phyloP scores from a whole-genome alignment of 2,113 vertebrate genomes.

The Chionomys nivalis region DNA sequence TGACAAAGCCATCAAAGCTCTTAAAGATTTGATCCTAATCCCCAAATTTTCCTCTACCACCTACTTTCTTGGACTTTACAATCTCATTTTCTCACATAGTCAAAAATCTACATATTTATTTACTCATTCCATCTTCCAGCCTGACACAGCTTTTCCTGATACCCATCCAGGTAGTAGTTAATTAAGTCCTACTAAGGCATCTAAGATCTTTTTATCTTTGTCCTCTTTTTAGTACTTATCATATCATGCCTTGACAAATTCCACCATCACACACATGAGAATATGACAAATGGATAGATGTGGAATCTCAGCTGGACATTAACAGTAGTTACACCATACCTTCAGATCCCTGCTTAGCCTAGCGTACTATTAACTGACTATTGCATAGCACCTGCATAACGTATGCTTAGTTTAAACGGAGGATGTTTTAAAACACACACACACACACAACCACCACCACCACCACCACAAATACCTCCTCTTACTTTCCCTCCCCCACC shows the following conservation, averaged over 20 bases:
- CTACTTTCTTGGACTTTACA: neutral
- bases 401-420: conserved; percentile 2
- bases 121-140: neutral
- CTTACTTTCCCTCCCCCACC: neutral
- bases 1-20: neutral
- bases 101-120: neutral
- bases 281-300: neutral
- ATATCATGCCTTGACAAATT: neutral
- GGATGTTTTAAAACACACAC: neutral
- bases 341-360: neutral
- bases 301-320: neutral
- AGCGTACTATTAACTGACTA: neutral
- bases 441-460: too few species aligned
- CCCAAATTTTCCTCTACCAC: neutral
- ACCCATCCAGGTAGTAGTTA: neutral
- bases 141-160: neutral
- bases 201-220: neutral
- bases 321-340: neutral
- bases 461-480: neutral
- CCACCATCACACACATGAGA: neutral
- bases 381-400: neutral
- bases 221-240: neutral
- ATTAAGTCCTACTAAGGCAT: neutral
- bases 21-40: neutral
- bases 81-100: neutral